Base-by-base conservation (phyloP, 2,113 vertebrate genomes). In the Esox niger region DNA sequence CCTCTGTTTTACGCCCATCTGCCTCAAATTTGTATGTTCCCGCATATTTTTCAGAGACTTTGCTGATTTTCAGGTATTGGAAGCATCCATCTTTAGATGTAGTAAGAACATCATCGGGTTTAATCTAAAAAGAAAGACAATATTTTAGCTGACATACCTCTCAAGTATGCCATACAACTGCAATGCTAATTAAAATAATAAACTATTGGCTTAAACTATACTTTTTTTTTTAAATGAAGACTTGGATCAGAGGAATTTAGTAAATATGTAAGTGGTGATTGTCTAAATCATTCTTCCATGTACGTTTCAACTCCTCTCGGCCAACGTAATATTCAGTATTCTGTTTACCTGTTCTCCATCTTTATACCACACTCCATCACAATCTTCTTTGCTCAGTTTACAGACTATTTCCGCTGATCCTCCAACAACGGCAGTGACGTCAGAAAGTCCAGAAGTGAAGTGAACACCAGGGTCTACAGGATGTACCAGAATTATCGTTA, bases 21-120 rank as follows among this genome's bases (percentile, higher is more conserved):
- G 92, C 92, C 71, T 92, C 92, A 84, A 96, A 97, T 72, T 88
- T 90, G 77, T 96, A 95, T 86, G 80, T 95, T 66, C 95, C 95
- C 26, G 91, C 83, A 77, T 85, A 87, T 62, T 90, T 84, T 10
- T 91, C 93, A 6, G 91, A 87, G 4, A 88, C 90, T 20, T 87
- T 88, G 58, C 86, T 64, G 68, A 96, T 91, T 74, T 88, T 88
- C n/a, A 97, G 88, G 62, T 87, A 92, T 79, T 92, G 93, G 77
- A 82, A 71, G 20, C 76, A 79, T n/a, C 95, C 93, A 0, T 95
- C 88, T 77, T 94, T 93, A 70, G 91, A 79, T 43, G 94, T 88
- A n/a, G 68, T 11, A 0, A 94, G 23, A 60, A 85, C 90, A 0
- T 94, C 93, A 68, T 81, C 85, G 64, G 85, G 52, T 8, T 78